Conservation (phyloP, 2,888 invertebrate species). For the Dermolepida albohirtum region DNA sequence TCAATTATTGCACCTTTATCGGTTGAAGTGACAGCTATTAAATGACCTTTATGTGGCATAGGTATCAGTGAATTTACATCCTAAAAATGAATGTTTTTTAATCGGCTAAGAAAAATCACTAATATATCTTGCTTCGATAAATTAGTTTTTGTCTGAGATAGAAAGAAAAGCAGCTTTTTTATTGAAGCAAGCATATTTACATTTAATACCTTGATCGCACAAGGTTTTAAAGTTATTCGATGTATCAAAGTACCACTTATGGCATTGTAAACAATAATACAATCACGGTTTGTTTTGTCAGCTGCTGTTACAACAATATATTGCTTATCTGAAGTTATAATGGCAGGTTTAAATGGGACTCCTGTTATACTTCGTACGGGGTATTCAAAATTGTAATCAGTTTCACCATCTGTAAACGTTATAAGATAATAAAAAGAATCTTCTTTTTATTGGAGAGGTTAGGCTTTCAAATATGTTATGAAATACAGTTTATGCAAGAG, state of each 20-base stretch:
- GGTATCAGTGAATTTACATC: conserved; percentile 83
- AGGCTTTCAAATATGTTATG: not conserved
- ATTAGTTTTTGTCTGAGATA: not conserved
- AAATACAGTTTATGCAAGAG: too few relatives aligned
- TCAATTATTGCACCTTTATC: conserved; percentile 94
- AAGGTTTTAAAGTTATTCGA: conserved; percentile 66
- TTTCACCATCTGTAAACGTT: conserved; percentile 74
- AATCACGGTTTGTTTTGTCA: conserved; percentile 85
- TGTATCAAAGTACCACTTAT: conserved; percentile 76
- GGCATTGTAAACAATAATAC: conserved; percentile 85
- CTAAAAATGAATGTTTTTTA: conserved; percentile 56
- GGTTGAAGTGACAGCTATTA: conserved; percentile 88
- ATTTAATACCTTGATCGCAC: conserved; percentile 68
- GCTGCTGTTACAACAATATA: conserved; percentile 83
- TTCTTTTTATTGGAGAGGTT: not conserved
- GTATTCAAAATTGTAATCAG: conserved; percentile 85
- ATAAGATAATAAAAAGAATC: not conserved
- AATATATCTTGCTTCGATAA: not conserved
- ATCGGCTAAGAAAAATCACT: not conserved
- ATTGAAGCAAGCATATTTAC: not conserved
- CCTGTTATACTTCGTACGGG: conserved; percentile 79
- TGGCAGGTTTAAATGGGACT: conserved; percentile 78
- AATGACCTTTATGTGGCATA: conserved; percentile 85
- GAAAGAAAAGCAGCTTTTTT: too few relatives aligned
- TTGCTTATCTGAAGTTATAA: conserved; percentile 84